These are phyloP conservation scores for Drosophila nikananu DNA, from an alignment of 1,140 invertebrate genomes.

Conservation along the genomic window DNA sequence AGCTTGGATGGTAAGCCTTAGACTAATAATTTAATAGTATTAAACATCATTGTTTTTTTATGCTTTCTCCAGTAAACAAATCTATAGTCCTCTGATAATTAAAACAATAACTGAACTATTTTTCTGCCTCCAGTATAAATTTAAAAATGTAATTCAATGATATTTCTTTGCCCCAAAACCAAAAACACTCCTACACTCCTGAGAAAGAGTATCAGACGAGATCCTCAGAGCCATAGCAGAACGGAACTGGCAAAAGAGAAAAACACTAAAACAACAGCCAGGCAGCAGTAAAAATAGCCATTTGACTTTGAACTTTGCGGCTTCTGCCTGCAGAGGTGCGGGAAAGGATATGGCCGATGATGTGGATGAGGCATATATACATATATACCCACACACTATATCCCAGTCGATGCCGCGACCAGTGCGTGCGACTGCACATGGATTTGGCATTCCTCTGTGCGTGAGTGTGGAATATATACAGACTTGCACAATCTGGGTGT, in stretches of 20 bases:
- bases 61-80: neutral
- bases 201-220: constrained; percentile 29
- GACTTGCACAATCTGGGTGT: constrained; percentile 31
- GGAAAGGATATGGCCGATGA: constrained; percentile 43
- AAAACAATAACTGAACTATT: neutral
- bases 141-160: neutral
- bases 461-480: constrained; percentile 16
- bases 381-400: neutral
- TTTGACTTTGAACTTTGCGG: constrained; percentile 74
- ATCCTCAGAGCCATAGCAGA: constrained; percentile 30
- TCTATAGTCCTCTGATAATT: neutral
- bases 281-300: constrained; percentile 65
- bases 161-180: neutral
- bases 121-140: neutral
- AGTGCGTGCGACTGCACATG: constrained; percentile 43
- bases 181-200: neutral
- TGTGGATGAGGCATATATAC: constrained; percentile 10
- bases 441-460: constrained; percentile 45
- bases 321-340: constrained; percentile 38
- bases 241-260: constrained; percentile 27
- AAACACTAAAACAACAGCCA: constrained; percentile 40
- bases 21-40: no score
- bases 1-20: no score
- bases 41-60: no score
- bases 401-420: constrained; percentile 21